Evolutionary conservation across 2,888 invertebrate genomes (phyloP).

Genomic region (Drepanosiphum platanoidis): DNA sequence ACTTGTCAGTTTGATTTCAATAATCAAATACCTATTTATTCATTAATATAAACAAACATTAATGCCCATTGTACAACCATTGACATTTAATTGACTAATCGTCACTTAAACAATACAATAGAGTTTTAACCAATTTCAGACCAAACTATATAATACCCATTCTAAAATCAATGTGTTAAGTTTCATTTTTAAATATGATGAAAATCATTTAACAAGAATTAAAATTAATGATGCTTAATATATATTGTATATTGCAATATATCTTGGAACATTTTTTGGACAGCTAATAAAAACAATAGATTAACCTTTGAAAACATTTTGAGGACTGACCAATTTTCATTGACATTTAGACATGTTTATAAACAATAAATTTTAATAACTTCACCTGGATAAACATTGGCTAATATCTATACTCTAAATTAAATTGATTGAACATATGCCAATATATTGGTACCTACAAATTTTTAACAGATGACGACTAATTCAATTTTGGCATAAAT

Average conservation of each 20-base stretch:
- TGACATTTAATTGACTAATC: not conserved
- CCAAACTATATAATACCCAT: not conserved
- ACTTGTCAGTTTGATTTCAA: not conserved
- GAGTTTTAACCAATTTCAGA: not conserved
- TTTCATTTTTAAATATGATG: not conserved
- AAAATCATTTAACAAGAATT: not conserved
- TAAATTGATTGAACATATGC: conserved; percentile 37
- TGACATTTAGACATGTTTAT: conserved; percentile 5
- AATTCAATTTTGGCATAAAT: conserved; percentile 27
- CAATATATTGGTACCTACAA: conserved; percentile 39
- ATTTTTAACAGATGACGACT: conserved; percentile 40
- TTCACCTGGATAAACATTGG: conserved; percentile 50
- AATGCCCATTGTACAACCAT: not conserved
- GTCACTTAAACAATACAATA: not conserved
- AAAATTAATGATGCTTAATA: not conserved
- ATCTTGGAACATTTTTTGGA: not conserved
- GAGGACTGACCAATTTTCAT: conserved; percentile 25
- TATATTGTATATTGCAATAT: not conserved
- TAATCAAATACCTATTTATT: not conserved
- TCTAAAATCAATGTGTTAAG: not conserved
- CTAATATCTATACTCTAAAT: conserved; percentile 10
- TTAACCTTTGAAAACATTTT: not conserved
- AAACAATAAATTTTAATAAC: conserved; percentile 29
- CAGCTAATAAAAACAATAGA: conserved; percentile 6
- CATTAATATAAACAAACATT: not conserved